These are phyloP conservation scores for Willowsia nigromaculata DNA, from an alignment of 2,888 invertebrate species.

Conservation along the genomic window DNA sequence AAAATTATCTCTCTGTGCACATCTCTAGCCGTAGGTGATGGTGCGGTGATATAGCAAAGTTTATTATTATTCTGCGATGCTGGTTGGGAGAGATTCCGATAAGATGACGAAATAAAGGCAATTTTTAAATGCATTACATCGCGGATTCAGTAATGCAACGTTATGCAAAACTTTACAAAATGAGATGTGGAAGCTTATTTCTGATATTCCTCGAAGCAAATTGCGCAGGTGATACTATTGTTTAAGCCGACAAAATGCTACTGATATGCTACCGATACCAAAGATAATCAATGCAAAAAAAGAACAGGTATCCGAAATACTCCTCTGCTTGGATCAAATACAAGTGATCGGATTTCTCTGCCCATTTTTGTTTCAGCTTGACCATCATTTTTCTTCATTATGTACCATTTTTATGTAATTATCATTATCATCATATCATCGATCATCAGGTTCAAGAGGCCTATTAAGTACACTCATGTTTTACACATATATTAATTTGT, in stretches of 20 bases:
- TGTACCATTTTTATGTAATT: constrained; percentile 50
- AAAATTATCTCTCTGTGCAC: constrained; percentile 18
- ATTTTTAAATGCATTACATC: background rate
- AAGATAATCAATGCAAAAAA: background rate
- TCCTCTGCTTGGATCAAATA: background rate
- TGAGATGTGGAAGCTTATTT: background rate
- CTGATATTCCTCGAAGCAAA: constrained; percentile 10
- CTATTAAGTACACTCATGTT: background rate
- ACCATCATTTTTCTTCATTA: constrained; percentile 52
- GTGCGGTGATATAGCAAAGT: too few species aligned
- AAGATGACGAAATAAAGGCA: background rate
- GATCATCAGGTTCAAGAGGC: constrained; percentile 29
- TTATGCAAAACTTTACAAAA: background rate
- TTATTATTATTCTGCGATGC: too few species aligned
- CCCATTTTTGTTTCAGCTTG: constrained; percentile 1
- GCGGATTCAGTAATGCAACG: background rate
- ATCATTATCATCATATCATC: constrained; percentile 37
- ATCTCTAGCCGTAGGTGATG: constrained; percentile 34
- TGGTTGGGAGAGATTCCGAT: background rate
- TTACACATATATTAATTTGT: constrained; percentile 11
- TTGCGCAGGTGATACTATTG: constrained; percentile 8
- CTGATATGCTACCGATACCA: constrained; percentile 8
- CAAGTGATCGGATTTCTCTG: too few species aligned
- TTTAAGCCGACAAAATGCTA: constrained; percentile 39
- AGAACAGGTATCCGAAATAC: too few species aligned